phyloP scores from a whole-genome alignment of 2,113 vertebrate genomes.

The Notiomystis cincta region DNA sequence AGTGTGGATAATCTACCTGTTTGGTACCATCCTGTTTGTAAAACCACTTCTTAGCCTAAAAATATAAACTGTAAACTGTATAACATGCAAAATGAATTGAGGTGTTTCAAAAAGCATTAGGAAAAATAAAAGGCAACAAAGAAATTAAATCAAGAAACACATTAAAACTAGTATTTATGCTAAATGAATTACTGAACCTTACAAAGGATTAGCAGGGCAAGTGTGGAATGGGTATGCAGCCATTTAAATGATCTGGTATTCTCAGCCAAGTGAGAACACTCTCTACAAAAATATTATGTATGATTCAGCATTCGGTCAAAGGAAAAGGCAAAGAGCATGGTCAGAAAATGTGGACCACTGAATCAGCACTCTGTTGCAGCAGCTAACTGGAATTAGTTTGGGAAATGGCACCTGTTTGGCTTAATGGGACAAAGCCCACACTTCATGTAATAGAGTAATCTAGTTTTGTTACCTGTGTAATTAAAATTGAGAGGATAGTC shows the following conservation, averaged over 20 bases:
- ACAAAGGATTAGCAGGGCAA: conserved; percentile 40
- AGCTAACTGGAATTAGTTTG: conserved; percentile 35
- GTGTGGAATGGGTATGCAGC: conserved; percentile 38
- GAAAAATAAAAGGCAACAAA: conserved; percentile 58
- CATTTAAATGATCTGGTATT: conserved; percentile 29
- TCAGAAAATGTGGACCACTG: conserved; percentile 43
- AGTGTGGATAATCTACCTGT: conserved; percentile 76
- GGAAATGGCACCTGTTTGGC: conserved; percentile 35
- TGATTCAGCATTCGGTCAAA: conserved; percentile 39
- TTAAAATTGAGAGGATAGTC: not conserved
- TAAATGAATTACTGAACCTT: conserved; percentile 56
- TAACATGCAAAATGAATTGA: conserved; percentile 74
- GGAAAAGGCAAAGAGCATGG: conserved; percentile 47
- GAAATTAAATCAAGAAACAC: conserved; percentile 53
- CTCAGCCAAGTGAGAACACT: conserved; percentile 44
- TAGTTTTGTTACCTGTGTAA: not conserved
- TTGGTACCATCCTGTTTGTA: conserved; percentile 73
- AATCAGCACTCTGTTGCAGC: conserved; percentile 35
- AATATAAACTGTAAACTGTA: conserved; percentile 74
- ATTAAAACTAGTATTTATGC: conserved; percentile 45
- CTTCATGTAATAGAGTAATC: not conserved
- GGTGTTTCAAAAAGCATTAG: conserved; percentile 59
- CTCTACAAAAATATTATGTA: conserved; percentile 17
- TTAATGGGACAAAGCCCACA: not conserved
- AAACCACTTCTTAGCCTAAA: conserved; percentile 74